Conservation (phyloP, 1,140 invertebrate genomes). For the Bactericera cockerelli region DNA sequence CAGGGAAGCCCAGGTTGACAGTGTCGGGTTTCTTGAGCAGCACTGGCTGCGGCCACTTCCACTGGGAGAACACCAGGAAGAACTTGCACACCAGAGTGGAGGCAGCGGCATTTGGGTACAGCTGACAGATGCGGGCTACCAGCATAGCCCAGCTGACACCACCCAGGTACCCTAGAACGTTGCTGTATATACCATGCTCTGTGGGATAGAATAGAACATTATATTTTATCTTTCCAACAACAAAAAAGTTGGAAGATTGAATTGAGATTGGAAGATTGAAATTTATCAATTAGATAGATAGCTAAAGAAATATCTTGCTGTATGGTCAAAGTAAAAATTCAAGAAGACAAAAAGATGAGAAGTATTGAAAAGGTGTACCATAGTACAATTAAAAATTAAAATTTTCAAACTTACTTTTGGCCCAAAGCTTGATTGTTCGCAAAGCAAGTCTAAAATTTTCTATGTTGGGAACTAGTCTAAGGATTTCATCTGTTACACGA, state of each 20-base stretch:
- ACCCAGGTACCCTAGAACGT: constrained; percentile 92
- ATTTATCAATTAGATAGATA: neutral
- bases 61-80: constrained; percentile 91
- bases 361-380: too few species aligned
- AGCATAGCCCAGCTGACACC: constrained; percentile 99
- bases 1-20: constrained; percentile 74
- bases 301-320: constrained; percentile 6
- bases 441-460: constrained; percentile 87
- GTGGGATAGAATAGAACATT: constrained; percentile 25
- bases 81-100: constrained; percentile 94
- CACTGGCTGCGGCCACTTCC: constrained; percentile 97
- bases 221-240: too few species aligned
- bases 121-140: constrained; percentile 91
- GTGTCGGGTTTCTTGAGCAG: constrained; percentile 81
- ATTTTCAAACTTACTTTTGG: constrained; percentile 93
- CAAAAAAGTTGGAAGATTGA: neutral
- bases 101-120: constrained; percentile 93
- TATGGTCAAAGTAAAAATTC: too few species aligned
- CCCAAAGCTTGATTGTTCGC: constrained; percentile 94
- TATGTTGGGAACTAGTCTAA: constrained; percentile 86
- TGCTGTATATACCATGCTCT: constrained; percentile 95
- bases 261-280: neutral
- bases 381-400: too few species aligned
- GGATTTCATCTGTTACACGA: constrained; percentile 95
- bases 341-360: too few species aligned